Base-by-base conservation (phyloP, 2,888 invertebrate species). In the Eretmocerus hayati region DNA sequence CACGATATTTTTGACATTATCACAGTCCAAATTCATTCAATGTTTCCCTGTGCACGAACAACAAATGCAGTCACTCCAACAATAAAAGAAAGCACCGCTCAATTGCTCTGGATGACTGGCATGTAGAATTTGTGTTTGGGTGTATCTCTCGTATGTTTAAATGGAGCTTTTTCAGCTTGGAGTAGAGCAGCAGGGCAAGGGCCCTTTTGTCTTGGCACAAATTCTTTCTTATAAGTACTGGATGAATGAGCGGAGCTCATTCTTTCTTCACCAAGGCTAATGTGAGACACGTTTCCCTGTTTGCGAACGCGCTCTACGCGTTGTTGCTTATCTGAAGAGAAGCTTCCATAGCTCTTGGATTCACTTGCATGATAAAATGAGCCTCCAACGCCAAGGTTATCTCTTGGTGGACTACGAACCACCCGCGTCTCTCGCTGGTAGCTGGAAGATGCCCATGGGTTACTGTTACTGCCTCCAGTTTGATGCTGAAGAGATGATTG, bases 61-160 rank as follows among this genome's bases (percentile, higher is more conserved):
- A n/a, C n/a, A n/a, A n/a, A n/a, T n/a, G n/a, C n/a, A n/a, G n/a
- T n/a, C n/a, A n/a, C n/a, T n/a, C n/a, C n/a, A n/a, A n/a, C n/a
- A n/a, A n/a, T n/a, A n/a, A n/a, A n/a, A n/a, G n/a, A n/a, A n/a
- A n/a, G n/a, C 19, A 16, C 19, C 6, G 19, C 2, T 48, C 33
- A 54, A 33, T 54, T 54, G 20, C 40, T 44, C 22, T 54, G 36
- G 52, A 80, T 76, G 66, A 81, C 80, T 2, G 85, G 78, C 66
- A 86, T 78, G 67, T 88, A 90, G 69, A 88, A 90, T 68, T 87
- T 88, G 71, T 90, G 90, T 64, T 87, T 84, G 58, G 83, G 85
- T 11, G 90, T 87, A 68, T 90, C 87, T 55, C 89, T 78, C 21
- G 88, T 88, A 63, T 90, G 89, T 70, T 87, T 87, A 72, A 84